These are phyloP conservation scores for Drosophila meridiana DNA, from an alignment of 2,888 invertebrate genomes.

Conservation along the genomic window DNA sequence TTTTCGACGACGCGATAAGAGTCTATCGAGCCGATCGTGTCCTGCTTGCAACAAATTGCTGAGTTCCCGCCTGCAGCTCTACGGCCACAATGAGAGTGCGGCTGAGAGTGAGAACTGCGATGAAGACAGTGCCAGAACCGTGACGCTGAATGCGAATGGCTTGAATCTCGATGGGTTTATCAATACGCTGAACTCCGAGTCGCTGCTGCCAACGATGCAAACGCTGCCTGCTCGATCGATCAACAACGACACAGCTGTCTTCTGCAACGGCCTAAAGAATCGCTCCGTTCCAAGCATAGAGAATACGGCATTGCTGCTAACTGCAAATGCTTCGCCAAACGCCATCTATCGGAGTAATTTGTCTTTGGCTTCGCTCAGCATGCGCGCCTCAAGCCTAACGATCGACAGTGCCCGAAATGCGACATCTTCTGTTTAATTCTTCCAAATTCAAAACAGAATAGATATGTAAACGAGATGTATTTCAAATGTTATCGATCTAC, in stretches of 20 bases:
- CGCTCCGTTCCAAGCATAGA: constrained; percentile 68
- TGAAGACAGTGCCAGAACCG: constrained; percentile 44
- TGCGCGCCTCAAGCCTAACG: constrained; percentile 84
- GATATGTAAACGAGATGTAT: no score
- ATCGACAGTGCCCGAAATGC: constrained; percentile 86
- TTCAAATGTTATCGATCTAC: not conserved
- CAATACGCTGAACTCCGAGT: constrained; percentile 38
- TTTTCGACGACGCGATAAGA: constrained; percentile 87
- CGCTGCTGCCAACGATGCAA: constrained; percentile 24
- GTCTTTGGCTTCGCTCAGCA: constrained; percentile 84
- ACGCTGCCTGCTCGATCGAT: constrained; percentile 9
- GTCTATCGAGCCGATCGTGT: constrained; percentile 88
- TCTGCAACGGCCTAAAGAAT: constrained; percentile 61
- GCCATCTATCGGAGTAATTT: constrained; percentile 83
- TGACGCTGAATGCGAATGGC: constrained; percentile 48
- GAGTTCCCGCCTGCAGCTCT: constrained; percentile 88
- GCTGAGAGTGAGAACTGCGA: constrained; percentile 52
- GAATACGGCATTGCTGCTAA: constrained; percentile 68
- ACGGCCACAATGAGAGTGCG: constrained; percentile 49
- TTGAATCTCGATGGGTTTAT: constrained; percentile 56
- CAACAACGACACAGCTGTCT: constrained; percentile 46
- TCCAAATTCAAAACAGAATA: not conserved
- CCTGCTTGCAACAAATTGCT: constrained; percentile 90
- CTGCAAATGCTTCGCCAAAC: constrained; percentile 74
- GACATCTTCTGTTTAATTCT: constrained; percentile 86